Evolutionary conservation across 2,797 vertebrate species (phyloP), one percentile per base, ranked within the genome.

Genomic region (Sebastes taczanowskii): DNA sequence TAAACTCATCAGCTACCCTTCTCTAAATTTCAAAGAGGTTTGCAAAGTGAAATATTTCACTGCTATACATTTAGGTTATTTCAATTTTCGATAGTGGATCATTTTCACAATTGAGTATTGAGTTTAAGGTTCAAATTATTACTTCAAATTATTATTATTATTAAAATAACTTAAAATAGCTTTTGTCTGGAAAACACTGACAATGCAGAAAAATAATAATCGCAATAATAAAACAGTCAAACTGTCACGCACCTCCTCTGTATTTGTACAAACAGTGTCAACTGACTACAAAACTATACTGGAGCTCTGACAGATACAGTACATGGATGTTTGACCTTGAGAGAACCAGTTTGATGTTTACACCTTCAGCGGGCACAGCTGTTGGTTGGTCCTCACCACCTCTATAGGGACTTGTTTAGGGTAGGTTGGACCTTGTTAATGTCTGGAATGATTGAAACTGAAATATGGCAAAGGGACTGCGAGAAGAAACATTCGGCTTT

Each of bases 331-430:
- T 65, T 49, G 59, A 67, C 66, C 66, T 55, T 61, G 73, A 34
- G 70, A 72, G 81, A 72, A 65, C 62, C 23, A 42, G 58, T 78
- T 58, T 63, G 9, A 66, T 30, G 49, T 65, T 77, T 74, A 49
- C 23, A 72, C 65, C 73, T 81, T 66, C 13, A 29, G 68, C 64
- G 46, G 56, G 65, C 74, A 62, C 52, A 80, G 63, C 64, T 46
- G 42, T 74, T 38, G 32, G 27, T 62, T 66, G 16, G 13, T 77
- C 13, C 53, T 72, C 16, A 5, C 6, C 20, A 34, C 25, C 63
- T 63, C 72, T n/a, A 5, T 20, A 53, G 64, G 18, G 74, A 56
- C 68, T 74, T 2, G 13, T 72, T 72, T 69, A 32, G 20, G n/a
- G 34, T 6, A n/a, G 34, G 30, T 14, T 30, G 49, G 16, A 74